Evolutionary conservation across 2,888 invertebrate species (phyloP), one percentile per base, ranked within the genome.

Genomic region (Hydroisotoma schaefferi): DNA sequence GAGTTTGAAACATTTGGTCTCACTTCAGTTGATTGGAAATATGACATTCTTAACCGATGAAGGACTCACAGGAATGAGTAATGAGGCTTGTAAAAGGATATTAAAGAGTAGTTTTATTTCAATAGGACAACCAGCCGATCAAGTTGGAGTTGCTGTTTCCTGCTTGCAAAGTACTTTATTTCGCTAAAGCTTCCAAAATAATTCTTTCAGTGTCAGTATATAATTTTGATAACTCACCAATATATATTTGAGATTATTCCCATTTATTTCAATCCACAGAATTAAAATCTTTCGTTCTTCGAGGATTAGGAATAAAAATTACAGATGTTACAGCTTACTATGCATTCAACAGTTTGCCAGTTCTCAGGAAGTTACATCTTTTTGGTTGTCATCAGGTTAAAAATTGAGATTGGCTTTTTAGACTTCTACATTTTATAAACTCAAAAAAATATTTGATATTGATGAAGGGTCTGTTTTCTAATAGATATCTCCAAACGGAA

Each of bases 271-370:
- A 54, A 54, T 43, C 2, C 6, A 8, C 20, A 69, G 63, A 53
- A 55, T 57, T 72, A 29, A 48, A 47, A 25, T 59, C 55, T 27
- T 28, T 69, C 0, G 65, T 69, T 1, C 44, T 72, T 1, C 56
- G 70, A 10, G 70, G 71, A 18, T 48, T 72, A 10, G 71, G 71
- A 38, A 70, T 72, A 10, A 72, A 72, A 47, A 57, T 72, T 1
- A 70, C 71, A 1, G 68, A 70, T 46, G 59, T 72, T 25, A 60
- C 67, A 8, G 55, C 66, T 2, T 26, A 59, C 27, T 56, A 63
- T 55, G 70, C 63, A 3, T 72, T 72, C 47, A 55, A 55, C 26
- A 55, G 57, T 1, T 67, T 72, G 67, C 61, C 67, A 22, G 40
- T 52, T 12, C 46, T 72, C 29, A 64, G 62, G 40, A 72, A 68